Evolutionary conservation across 2,797 vertebrate species (phyloP).

Genomic region (Rhincodon typus): DNA sequence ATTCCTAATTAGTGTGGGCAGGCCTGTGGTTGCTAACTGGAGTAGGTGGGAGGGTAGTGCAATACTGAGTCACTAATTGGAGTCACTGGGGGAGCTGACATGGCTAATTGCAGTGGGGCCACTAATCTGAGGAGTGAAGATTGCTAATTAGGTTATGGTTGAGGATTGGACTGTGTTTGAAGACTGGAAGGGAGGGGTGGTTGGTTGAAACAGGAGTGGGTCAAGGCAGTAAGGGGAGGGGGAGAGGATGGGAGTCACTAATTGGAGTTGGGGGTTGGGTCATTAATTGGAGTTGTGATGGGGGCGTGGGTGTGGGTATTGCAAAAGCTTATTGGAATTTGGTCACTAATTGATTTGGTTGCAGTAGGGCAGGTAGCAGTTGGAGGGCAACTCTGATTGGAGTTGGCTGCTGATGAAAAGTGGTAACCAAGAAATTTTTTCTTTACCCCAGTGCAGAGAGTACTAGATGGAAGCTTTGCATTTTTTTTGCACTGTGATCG

Average conservation of each 20-base stretch:
- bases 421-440: background rate
- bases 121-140: background rate
- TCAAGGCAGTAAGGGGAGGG: too few species aligned
- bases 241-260: background rate
- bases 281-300: background rate
- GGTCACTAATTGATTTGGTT: background rate
- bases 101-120: background rate
- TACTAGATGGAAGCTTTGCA: background rate
- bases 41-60: background rate
- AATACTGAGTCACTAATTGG: background rate
- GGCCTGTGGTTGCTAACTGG: background rate
- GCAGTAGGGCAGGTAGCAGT: background rate
- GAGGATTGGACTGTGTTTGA: background rate
- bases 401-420: background rate
- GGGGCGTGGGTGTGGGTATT: background rate
- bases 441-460: background rate
- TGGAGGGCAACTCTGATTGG: background rate
- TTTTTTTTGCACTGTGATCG: background rate
- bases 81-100: background rate
- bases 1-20: background rate
- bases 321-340: background rate
- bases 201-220: background rate
- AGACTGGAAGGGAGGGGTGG: background rate
- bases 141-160: background rate
- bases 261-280: background rate